phyloP scores from a whole-genome alignment of 2,113 vertebrate genomes.

The Onychostruthus taczanowskii region DNA sequence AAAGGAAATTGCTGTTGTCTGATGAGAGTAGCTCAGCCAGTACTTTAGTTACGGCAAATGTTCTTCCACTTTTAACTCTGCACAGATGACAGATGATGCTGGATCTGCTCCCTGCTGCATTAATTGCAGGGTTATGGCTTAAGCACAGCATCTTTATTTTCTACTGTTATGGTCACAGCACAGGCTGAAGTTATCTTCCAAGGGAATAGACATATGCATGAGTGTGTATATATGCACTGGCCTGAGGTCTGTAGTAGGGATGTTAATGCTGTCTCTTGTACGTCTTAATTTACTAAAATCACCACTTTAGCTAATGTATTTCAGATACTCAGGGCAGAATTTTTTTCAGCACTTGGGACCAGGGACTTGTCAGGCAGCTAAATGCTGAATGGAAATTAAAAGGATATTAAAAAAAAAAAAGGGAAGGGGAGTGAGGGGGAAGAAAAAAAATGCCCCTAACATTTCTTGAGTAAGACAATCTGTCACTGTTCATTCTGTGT shows the following conservation, averaged over 20 bases:
- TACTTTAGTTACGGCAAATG: background rate
- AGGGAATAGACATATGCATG: background rate
- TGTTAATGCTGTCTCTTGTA: background rate
- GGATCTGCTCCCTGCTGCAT: conserved; percentile 5
- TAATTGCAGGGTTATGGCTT: background rate
- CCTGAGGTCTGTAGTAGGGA: background rate
- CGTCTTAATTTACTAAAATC: background rate
- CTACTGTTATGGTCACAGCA: background rate
- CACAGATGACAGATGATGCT: background rate
- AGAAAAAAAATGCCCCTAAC: background rate
- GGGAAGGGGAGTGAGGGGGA: accelerated
- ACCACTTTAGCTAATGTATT: background rate
- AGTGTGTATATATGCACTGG: background rate
- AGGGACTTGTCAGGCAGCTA: background rate
- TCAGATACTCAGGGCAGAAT: background rate
- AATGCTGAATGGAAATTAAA: background rate
- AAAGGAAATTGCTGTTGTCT: background rate
- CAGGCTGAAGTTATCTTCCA: background rate
- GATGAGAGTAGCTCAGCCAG: background rate
- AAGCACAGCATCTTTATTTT: background rate
- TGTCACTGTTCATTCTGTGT: background rate
- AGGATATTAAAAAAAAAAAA: background rate
- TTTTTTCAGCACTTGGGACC: background rate
- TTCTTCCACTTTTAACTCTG: background rate
- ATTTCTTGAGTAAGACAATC: background rate